These are phyloP conservation scores for Cephonodes hylas DNA, from an alignment of 2,888 invertebrate genomes.

Conservation along the genomic window DNA sequence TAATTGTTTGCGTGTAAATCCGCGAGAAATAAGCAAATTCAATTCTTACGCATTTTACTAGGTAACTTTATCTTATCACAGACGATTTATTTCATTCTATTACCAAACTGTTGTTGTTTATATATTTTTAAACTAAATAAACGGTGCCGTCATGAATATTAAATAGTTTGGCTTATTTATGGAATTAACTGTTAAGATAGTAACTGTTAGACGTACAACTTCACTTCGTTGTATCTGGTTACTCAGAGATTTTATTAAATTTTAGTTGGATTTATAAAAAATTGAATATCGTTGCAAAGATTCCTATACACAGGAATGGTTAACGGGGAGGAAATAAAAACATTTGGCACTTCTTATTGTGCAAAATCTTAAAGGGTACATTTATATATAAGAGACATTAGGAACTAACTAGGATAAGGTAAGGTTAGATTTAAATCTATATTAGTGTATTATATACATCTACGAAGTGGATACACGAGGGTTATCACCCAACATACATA, in stretches of 20 bases:
- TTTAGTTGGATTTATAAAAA: not conserved
- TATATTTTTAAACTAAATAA: no score
- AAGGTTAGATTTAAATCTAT: constrained; percentile 22
- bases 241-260: not conserved
- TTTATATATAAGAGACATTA: constrained; percentile 30
- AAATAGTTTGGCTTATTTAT: constrained; percentile 38
- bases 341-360: constrained; percentile 36
- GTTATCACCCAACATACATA: not conserved
- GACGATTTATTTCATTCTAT: constrained; percentile 36
- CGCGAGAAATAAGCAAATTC: constrained; percentile 27
- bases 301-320: not conserved
- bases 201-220: constrained; percentile 26
- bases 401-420: constrained; percentile 26
- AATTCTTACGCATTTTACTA: constrained; percentile 52
- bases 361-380: constrained; percentile 23
- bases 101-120: constrained; percentile 26
- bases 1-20: not conserved
- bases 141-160: constrained; percentile 60
- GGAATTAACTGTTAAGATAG: not conserved
- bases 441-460: constrained; percentile 23
- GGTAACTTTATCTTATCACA: constrained; percentile 61
- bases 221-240: constrained; percentile 37
- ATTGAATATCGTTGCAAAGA: constrained; percentile 6
- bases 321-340: constrained; percentile 8
- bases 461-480: not conserved